Base-by-base conservation (phyloP, 1,140 invertebrate genomes). In the Achatina immaculata region DNA sequence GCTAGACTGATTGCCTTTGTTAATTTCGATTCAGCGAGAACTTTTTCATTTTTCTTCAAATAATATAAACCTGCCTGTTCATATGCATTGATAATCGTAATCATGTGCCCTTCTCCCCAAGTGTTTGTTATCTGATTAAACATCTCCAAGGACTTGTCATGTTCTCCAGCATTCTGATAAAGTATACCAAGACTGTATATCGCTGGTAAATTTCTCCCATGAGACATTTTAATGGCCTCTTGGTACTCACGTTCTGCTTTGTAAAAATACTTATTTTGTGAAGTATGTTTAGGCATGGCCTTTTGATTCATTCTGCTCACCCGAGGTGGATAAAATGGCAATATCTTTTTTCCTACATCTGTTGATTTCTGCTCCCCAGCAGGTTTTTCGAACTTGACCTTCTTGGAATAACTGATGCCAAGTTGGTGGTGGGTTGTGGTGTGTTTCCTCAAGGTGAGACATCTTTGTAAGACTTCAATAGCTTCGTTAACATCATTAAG, bases 51-150 rank as follows among this genome's bases (percentile, higher is more conserved):
- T 24, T 4, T 68, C 6, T 3, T 14, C 36, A 72, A 14, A 11
- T 42, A 42, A 40, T 40, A 72, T 4, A 72, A 28, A 72, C 69
- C 69, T 28, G 38, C 36, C 9, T 72, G 36, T n/a, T 72, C 69
- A 43, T 42, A 72, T 11, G 69, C 69, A n/a, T 28, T 40, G 36
- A 72, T 43, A 21, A 72, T 40, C 3, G 69, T 42, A 43, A 42
- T 24, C 3, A 72, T 7, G 28, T 72, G 40, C 7, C 24, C 69
- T 6, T 40, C 38, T 14, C 40, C 36, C 11, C 7, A 7, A 28
- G 11, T 65, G 36, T 69, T 69, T 16, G 36, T 34, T n/a, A 69
- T 36, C 43, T 45, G 6, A 45, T 72, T 72, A 43, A 72, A 72
- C 69, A 11, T 36, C 14, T 72, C 19, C 28, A 43, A 11, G 11